Percentiles rank a stretch among this genome's conserved stretches.
These are phyloP conservation scores for Dasypogon diadema DNA, from an alignment of 2,888 invertebrate genomes.

Conservation along the genomic window DNA sequence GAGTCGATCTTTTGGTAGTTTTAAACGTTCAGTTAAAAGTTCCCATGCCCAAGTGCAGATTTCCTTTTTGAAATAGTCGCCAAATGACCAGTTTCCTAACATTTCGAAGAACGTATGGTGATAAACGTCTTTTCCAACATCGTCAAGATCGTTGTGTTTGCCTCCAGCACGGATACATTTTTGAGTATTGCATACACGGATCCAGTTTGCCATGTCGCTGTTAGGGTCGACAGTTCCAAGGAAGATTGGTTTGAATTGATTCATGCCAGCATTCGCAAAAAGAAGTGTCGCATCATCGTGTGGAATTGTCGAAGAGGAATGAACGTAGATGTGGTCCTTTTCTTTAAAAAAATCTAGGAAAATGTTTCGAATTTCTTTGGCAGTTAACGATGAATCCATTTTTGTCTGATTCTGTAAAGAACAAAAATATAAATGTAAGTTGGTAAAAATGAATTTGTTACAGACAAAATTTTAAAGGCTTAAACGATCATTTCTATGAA, in stretches of 20 bases:
- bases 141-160: slow-evolving; percentile 99
- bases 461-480: too few species aligned
- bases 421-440: not conserved
- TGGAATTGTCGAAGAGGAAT: slow-evolving; percentile 97
- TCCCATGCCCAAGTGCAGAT: slow-evolving; percentile 99
- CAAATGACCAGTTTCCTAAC: slow-evolving; percentile 99
- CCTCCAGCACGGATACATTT: slow-evolving; percentile 99
- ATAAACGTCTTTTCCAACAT: slow-evolving; percentile 99
- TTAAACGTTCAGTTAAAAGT: slow-evolving; percentile 83
- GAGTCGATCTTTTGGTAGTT: slow-evolving; percentile 85
- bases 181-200: slow-evolving; percentile 93
- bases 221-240: slow-evolving; percentile 96
- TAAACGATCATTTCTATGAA: too few species aligned
- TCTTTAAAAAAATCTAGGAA: slow-evolving; percentile 93
- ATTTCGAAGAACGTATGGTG: slow-evolving; percentile 99
- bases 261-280: slow-evolving; percentile 99
- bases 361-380: slow-evolving; percentile 83
- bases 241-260: slow-evolving; percentile 99
- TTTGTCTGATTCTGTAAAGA: not conserved
- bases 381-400: slow-evolving; percentile 69
- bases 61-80: slow-evolving; percentile 99
- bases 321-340: slow-evolving; percentile 92
- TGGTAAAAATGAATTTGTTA: too few species aligned
- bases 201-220: slow-evolving; percentile 92
- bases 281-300: slow-evolving; percentile 97